phyloP scores from a whole-genome alignment of 2,797 vertebrate genomes.

The Schizopygopsis pylzovi region DNA sequence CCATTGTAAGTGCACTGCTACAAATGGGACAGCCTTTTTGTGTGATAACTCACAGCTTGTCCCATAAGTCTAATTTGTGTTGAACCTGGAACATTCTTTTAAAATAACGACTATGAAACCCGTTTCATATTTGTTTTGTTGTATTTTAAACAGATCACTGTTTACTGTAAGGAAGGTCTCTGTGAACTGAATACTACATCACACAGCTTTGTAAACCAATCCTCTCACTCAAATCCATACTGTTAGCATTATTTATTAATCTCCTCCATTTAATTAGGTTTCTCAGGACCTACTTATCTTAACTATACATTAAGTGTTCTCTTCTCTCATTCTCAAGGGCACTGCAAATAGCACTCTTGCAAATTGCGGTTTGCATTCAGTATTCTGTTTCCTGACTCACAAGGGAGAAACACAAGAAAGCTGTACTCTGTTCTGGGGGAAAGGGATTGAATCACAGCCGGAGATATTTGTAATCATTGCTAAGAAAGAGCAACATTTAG shows the following conservation, averaged over 20 bases:
- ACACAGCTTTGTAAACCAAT: constrained; percentile 46
- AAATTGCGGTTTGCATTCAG: constrained; percentile 5
- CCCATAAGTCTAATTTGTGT: neutral
- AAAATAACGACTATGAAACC: neutral
- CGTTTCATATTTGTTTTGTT: neutral
- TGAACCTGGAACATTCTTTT: neutral
- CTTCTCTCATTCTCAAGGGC: constrained; percentile 65
- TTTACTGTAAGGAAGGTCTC: neutral
- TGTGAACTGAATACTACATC: constrained; percentile 34
- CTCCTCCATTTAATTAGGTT: constrained; percentile 71
- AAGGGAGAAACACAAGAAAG: constrained; percentile 13
- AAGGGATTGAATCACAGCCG: constrained; percentile 10
- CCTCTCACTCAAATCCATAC: constrained; percentile 60
- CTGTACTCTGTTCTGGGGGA: neutral
- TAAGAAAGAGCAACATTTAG: constrained; percentile 36
- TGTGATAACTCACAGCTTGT: neutral
- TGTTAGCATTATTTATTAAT: constrained; percentile 71
- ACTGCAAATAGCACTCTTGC: constrained; percentile 64
- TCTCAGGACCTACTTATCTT: constrained; percentile 59
- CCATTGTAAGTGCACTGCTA: neutral
- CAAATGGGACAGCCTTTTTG: neutral
- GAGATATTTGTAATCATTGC: constrained; percentile 36
- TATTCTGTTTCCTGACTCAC: neutral
- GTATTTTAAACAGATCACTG: constrained; percentile 3
- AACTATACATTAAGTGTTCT: constrained; percentile 61